A percentile compares a stretch with the other conserved stretches of the same genome.
Conservation (phyloP, 2,797 vertebrate genomes). For the Discoglossus pictus region DNA sequence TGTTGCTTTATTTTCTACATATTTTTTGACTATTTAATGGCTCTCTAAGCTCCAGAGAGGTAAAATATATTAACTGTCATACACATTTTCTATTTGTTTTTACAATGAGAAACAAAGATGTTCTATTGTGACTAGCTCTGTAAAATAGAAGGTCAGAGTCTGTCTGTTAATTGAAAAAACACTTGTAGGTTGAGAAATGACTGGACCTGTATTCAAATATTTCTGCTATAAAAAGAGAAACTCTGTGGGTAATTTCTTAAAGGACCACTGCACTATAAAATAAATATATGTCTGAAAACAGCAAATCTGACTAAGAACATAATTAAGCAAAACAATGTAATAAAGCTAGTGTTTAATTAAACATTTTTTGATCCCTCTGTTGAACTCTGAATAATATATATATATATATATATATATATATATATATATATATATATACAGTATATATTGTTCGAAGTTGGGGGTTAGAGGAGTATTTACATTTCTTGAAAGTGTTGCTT, state of each 20-base stretch:
- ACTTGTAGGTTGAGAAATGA: constrained; percentile 31
- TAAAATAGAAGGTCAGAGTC: constrained; percentile 56
- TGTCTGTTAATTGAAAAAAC: constrained; percentile 59
- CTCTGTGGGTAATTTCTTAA: constrained; percentile 16
- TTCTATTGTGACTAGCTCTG: constrained; percentile 57
- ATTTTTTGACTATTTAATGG: constrained; percentile 64
- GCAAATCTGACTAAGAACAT: too few relatives aligned
- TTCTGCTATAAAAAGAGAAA: not conserved
- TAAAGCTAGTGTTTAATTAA: too few relatives aligned
- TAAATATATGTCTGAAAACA: too few relatives aligned
- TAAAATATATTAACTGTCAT: constrained; percentile 71
- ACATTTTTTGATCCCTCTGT: too few relatives aligned
- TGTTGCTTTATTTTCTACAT: constrained; percentile 64
- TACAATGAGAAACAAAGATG: constrained; percentile 64
- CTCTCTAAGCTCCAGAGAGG: constrained; percentile 63
- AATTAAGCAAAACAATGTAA: too few relatives aligned
- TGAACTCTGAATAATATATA: too few relatives aligned
- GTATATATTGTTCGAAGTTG: too few relatives aligned
- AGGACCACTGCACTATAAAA: too few relatives aligned
- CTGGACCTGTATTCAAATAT: constrained; percentile 15
- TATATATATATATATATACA: too few relatives aligned
- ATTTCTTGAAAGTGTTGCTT: too few relatives aligned
- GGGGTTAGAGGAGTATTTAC: too few relatives aligned
- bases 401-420: too few relatives aligned
- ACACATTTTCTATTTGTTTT: constrained; percentile 66